These are phyloP conservation scores for Colostygia pectinataria DNA, from an alignment of 2,888 invertebrate species.

Conservation along the genomic window DNA sequence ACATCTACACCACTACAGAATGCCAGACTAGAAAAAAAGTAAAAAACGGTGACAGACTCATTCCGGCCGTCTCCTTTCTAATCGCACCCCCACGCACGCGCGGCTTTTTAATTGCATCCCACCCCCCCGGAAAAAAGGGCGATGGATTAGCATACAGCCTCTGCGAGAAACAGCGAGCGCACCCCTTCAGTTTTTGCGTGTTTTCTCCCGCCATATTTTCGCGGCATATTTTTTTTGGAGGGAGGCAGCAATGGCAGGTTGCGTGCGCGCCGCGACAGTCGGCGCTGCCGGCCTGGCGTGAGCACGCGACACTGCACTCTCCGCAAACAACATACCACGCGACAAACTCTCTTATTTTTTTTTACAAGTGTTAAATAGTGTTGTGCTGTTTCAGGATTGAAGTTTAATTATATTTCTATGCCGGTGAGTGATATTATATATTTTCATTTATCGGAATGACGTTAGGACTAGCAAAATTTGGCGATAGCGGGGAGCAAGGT, in stretches of 20 bases:
- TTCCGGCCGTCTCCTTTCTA: conserved; percentile 79
- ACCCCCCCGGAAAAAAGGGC: conserved; percentile 78
- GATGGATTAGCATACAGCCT: conserved; percentile 82
- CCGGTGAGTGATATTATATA: conserved; percentile 43
- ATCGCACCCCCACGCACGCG: conserved; percentile 82
- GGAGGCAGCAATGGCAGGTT: conserved; percentile 52
- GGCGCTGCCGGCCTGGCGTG: conserved; percentile 76
- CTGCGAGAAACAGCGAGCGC: conserved; percentile 67
- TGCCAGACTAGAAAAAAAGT: conserved; percentile 79
- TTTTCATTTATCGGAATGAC: conserved; percentile 62
- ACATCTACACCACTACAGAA: conserved; percentile 48
- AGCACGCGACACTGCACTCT: conserved; percentile 44
- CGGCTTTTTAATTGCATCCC: conserved; percentile 82
- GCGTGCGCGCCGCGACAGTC: conserved; percentile 72
- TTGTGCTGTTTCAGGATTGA: conserved; percentile 49
- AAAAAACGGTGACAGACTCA: conserved; percentile 78
- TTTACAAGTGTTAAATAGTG: conserved; percentile 47
- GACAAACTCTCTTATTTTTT: conserved; percentile 34
- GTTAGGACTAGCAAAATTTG: conserved; percentile 73
- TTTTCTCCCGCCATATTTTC: conserved; percentile 75
- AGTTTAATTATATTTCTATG: conserved; percentile 37
- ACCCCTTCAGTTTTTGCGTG: conserved; percentile 78
- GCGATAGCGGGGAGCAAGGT: conserved; percentile 81
- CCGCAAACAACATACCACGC: conserved; percentile 23
- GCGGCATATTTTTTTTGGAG: conserved; percentile 67